A percentile compares a stretch with the other conserved stretches of the same genome.
Evolutionary conservation across 1,140 invertebrate genomes (phyloP).

Genomic region (Caerostris darwini): DNA sequence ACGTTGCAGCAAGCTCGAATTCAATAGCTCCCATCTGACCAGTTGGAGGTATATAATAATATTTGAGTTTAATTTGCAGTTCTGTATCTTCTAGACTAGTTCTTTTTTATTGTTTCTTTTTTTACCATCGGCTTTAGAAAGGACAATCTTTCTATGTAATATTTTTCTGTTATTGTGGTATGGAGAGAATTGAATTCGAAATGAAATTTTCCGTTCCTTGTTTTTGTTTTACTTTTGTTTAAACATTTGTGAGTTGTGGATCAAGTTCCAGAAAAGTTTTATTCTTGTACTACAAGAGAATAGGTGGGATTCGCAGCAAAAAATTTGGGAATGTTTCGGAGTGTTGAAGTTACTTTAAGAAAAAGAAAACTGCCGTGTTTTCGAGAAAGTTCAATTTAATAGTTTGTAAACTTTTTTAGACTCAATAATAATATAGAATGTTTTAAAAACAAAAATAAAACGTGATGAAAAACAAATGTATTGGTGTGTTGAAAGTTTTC

Average conservation of each 20-base stretch:
- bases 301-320: not conserved
- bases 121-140: not conserved
- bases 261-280: not conserved
- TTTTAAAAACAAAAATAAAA: too few relatives aligned
- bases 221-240: not conserved
- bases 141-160: not conserved
- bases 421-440: not conserved
- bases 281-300: not conserved
- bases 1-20: not conserved
- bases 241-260: not conserved
- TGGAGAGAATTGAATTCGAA: not conserved
- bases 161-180: not conserved
- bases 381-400: not conserved
- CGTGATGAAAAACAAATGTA: too few relatives aligned
- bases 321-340: not conserved
- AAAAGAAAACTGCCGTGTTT: not conserved
- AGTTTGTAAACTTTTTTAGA: not conserved
- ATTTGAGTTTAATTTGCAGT: slow-evolving; percentile 61
- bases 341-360: not conserved
- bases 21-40: slow-evolving; percentile 36
- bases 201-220: not conserved
- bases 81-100: not conserved
- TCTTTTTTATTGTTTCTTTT: not conserved
- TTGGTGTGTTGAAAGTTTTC: too few relatives aligned
- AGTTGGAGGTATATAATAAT: slow-evolving; percentile 33